Percentiles rank a stretch among this genome's conserved stretches.
phyloP scores from a whole-genome alignment of 2,113 vertebrate species.

The Anarhynchus alexandrinus region DNA sequence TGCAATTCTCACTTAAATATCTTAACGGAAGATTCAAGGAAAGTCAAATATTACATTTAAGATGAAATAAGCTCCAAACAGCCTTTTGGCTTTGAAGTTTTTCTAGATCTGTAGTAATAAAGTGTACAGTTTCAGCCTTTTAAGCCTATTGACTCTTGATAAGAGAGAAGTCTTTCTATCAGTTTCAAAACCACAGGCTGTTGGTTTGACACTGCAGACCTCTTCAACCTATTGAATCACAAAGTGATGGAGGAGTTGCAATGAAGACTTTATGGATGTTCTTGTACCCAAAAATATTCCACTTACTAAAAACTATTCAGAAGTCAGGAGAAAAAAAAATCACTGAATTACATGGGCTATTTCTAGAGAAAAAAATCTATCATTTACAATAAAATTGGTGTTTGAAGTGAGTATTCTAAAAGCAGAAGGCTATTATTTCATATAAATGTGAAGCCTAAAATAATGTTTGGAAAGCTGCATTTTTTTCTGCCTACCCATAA shows the following conservation, averaged over 20 bases:
- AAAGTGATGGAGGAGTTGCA: not conserved
- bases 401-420: not conserved
- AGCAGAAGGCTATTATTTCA: not conserved
- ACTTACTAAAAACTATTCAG: not conserved
- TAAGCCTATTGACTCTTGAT: not conserved
- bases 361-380: not conserved
- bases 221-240: not conserved
- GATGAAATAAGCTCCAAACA: not conserved
- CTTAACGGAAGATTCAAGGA: not conserved
- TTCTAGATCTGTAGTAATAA: not conserved
- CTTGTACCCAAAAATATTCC: not conserved
- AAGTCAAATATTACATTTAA: not conserved
- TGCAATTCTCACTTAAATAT: not conserved
- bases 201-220: not conserved
- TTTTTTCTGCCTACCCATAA: not conserved
- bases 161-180: not conserved
- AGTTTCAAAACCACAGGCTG: not conserved
- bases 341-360: not conserved
- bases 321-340: not conserved
- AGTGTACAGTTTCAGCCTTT: not conserved
- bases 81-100: not conserved
- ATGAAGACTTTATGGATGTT: not conserved
- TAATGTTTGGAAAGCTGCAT: not conserved
- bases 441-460: not conserved
- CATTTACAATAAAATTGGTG: not conserved